phyloP scores from a whole-genome alignment of 2,113 vertebrate genomes.

The Dryoscopus gambensis region DNA sequence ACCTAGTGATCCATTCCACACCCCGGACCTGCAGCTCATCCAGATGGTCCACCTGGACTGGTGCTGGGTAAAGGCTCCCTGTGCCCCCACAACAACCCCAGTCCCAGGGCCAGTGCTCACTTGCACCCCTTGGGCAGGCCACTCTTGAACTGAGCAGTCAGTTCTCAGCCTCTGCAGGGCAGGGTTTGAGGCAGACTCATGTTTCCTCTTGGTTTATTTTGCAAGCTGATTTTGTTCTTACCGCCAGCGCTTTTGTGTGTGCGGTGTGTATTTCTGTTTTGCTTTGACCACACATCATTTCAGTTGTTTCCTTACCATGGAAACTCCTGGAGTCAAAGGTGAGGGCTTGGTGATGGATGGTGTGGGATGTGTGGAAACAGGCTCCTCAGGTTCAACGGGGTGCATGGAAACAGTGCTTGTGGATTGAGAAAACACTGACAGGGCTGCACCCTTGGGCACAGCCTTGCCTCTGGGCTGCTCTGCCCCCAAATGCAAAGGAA shows the following conservation, averaged over 20 bases:
- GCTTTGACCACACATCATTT: background rate
- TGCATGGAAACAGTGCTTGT: background rate
- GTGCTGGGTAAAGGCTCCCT: background rate
- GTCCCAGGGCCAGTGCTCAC: rapidly evolving
- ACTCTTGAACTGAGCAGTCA: background rate
- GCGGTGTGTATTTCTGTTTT: background rate
- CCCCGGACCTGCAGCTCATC: background rate
- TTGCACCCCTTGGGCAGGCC: background rate
- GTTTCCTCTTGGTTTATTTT: background rate
- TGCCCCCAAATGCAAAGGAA: background rate
- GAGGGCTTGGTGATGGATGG: background rate
- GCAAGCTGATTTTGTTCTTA: background rate
- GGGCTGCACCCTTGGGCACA: background rate
- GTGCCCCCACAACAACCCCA: rapidly evolving
- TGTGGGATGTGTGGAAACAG: background rate
- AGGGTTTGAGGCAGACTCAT: background rate
- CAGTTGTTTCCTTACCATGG: background rate
- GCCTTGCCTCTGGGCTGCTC: background rate
- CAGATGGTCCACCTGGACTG: background rate
- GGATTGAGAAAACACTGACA: background rate
- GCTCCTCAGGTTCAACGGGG: background rate
- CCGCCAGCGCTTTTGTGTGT: background rate
- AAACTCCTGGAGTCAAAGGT: background rate
- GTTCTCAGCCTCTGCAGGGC: background rate
- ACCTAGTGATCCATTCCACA: background rate